These are phyloP conservation scores for Mus spicilegus DNA, from an alignment of 2,113 vertebrate genomes.

Conservation along the genomic window DNA sequence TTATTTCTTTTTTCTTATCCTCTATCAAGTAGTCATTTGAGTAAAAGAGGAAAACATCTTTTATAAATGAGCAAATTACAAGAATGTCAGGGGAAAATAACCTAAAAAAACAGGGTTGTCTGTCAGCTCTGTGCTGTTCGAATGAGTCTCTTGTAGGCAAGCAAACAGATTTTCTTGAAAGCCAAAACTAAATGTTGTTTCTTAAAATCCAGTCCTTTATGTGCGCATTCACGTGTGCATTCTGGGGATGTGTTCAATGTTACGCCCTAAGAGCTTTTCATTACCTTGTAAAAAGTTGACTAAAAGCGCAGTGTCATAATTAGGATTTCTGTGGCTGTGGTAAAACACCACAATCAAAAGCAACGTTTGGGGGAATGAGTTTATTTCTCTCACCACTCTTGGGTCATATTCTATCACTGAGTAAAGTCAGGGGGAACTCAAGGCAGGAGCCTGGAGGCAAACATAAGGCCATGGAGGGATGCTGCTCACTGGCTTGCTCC, in stretches of 20 bases:
- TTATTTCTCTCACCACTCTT: not conserved
- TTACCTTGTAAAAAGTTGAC: not conserved
- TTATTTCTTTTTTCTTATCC: not conserved
- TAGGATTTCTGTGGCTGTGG: not conserved
- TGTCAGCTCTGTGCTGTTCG: not conserved
- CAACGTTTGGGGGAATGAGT: not conserved
- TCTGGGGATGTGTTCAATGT: not conserved
- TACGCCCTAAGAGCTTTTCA: not conserved
- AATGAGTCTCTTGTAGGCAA: slow-evolving; percentile 8
- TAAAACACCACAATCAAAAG: not conserved
- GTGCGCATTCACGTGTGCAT: not conserved
- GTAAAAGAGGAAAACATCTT: not conserved
- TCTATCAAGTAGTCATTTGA: slow-evolving; percentile 11
- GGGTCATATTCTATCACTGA: not conserved
- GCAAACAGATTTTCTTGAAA: slow-evolving; percentile 6
- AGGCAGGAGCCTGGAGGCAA: not conserved
- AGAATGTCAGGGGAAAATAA: not conserved
- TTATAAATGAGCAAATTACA: slow-evolving; percentile 8
- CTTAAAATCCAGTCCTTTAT: not conserved
- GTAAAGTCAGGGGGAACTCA: not conserved
- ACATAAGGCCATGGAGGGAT: not conserved
- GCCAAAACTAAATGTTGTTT: not conserved
- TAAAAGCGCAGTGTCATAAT: not conserved
- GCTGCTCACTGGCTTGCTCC: not conserved
- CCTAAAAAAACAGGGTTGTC: not conserved